Percentiles rank a stretch among this genome's conserved stretches.
Evolutionary conservation across 2,888 invertebrate species (phyloP).

Genomic region (Xestia c-nigrum): DNA sequence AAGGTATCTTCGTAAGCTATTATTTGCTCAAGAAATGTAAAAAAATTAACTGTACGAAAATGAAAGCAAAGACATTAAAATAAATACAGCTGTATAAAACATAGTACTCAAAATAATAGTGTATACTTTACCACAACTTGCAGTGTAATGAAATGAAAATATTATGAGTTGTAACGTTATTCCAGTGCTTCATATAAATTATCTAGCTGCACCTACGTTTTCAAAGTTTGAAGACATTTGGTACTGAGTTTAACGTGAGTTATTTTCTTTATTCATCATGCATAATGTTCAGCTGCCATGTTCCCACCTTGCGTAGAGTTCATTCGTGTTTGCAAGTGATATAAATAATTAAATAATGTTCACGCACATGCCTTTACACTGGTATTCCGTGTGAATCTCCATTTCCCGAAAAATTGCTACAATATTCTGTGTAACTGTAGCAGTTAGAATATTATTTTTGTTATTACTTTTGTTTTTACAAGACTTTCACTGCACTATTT

Average conservation of each 20-base stretch:
- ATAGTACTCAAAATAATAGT: constrained; percentile 53
- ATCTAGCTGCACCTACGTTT: constrained; percentile 30
- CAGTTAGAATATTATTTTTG: background rate
- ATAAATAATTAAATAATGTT: constrained; percentile 61
- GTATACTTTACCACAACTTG: constrained; percentile 44
- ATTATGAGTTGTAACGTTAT: constrained; percentile 59
- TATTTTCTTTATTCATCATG: constrained; percentile 62
- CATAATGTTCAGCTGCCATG: constrained; percentile 56
- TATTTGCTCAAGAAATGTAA: background rate
- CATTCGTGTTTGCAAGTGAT: constrained; percentile 55
- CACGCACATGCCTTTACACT: constrained; percentile 32
- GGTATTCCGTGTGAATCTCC: constrained; percentile 17
- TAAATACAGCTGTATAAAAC: constrained; percentile 56
- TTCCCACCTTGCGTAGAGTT: constrained; percentile 61
- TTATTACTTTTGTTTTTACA: background rate
- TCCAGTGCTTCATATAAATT: constrained; percentile 45
- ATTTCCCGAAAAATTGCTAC: constrained; percentile 1
- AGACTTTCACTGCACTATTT: background rate
- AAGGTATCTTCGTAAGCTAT: background rate
- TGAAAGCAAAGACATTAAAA: constrained; percentile 27
- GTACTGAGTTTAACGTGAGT: constrained; percentile 53
- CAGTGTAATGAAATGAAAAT: constrained; percentile 66
- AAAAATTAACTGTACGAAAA: background rate
- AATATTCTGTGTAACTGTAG: background rate
- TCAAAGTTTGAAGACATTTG: constrained; percentile 57